Base-by-base conservation (phyloP, 2,113 vertebrate species). In the Gambusia holbrooki region DNA sequence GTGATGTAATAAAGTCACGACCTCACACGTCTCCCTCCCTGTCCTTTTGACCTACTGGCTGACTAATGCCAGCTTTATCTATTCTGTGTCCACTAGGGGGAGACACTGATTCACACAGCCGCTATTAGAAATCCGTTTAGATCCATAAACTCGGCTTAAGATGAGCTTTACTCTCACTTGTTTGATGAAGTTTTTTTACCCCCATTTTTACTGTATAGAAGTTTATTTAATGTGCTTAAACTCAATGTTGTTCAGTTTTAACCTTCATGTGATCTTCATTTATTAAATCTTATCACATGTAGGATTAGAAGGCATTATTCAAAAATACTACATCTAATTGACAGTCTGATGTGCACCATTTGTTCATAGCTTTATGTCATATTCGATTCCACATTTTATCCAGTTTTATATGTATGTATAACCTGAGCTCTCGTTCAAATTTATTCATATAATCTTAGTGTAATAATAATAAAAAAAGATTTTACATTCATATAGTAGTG, bases 51-150 rank as follows among this genome's bases (percentile, higher is more conserved):
- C 51, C 51, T 11, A 7, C 22, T 25, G 51, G 19, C 22, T 27
- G 11, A 40, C 22, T 7, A n/a, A 27, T 37, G 25, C 9, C 10
- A n/a, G 19, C 32, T 19, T 19, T 19, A 48, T 48, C 17, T 6
- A 48, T 12, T 60, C 0, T 71, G 30, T 40, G 65, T 73, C 81
- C 87, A 86, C 81, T 70, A 13, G 82, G 64, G 77, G 84, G 84
- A 19, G 74, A 25, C 35, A 66, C 25, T 17, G 42, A 4, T 40
- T 54, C 17, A 17, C 54, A 22, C 29, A 54, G 12, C 45, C 27
- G 2, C 40, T 15, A 27, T n/a, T 58, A 58, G 22, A n/a, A 58
- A 22, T 3, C 22, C 22, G 10, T 58, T 10, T 58, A 9, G 12
- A 30, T 62, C 25, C 11, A 19, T 3, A 66, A 19, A 19, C 14